Evolutionary conservation across 2,888 invertebrate species (phyloP).

Genomic region (Halictus quadricinctus): DNA sequence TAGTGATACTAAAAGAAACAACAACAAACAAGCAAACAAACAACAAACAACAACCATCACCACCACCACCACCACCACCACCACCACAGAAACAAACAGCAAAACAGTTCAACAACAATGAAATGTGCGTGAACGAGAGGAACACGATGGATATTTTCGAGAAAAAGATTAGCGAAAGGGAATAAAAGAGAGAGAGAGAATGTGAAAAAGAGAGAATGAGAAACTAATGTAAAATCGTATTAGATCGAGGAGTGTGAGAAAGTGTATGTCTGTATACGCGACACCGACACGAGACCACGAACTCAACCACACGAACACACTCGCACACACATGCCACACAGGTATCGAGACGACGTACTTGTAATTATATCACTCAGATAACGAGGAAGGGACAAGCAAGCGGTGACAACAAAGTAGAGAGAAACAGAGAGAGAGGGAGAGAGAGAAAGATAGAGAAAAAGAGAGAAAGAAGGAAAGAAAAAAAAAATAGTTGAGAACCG

Average conservation of each 20-base stretch:
- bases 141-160: constrained; percentile 8
- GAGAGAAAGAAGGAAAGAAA: neutral
- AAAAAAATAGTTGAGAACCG: constrained; percentile 25
- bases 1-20: constrained; percentile 66
- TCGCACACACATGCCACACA: constrained; percentile 33
- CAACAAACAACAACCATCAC: constrained; percentile 1
- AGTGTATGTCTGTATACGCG: constrained; percentile 12
- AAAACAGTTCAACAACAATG: constrained; percentile 6
- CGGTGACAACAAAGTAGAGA: neutral
- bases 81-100: constrained; percentile 2
- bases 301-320: constrained; percentile 23
- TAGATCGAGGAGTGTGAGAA: constrained; percentile 8
- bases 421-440: neutral
- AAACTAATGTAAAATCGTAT: neutral
- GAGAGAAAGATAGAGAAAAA: neutral
- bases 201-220: constrained; percentile 21
- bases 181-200: neutral
- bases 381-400: constrained; percentile 35
- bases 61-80: neutral
- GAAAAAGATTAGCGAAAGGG: constrained; percentile 25
- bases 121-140: constrained; percentile 17
- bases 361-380: constrained; percentile 50
- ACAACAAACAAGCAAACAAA: constrained; percentile 37
- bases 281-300: constrained; percentile 8
- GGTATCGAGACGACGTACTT: constrained; percentile 43